A percentile compares a stretch with the other conserved stretches of the same genome.
phyloP scores from a whole-genome alignment of 2,113 vertebrate species.

The Oncorhynchus tshawytscha region DNA sequence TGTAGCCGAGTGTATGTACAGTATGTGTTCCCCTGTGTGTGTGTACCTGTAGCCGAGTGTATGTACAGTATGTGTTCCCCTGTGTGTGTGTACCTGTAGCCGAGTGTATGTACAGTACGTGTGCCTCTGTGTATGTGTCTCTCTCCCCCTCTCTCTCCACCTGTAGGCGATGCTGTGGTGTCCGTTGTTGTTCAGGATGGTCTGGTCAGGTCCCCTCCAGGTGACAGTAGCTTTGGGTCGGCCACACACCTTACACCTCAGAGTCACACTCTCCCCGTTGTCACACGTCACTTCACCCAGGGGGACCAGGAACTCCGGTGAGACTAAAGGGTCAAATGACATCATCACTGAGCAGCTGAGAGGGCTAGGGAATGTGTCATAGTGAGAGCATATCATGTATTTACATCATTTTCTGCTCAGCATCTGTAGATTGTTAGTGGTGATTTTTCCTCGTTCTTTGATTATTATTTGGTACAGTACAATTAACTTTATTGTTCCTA shows the following conservation, averaged over 20 bases:
- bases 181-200: conserved; percentile 83
- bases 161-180: conserved; percentile 90
- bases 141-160: conserved; percentile 95
- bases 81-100: too few relatives aligned
- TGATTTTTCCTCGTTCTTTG: not conserved
- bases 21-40: too few relatives aligned
- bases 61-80: too few relatives aligned
- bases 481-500: not conserved
- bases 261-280: conserved; percentile 90
- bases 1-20: conserved; percentile 66
- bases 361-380: too few relatives aligned
- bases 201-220: conserved; percentile 94
- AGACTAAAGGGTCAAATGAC: conserved; percentile 70
- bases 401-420: not conserved
- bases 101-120: too few relatives aligned
- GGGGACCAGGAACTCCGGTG: conserved; percentile 92
- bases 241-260: conserved; percentile 93
- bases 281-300: conserved; percentile 93
- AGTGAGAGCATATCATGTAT: not conserved
- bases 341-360: not conserved
- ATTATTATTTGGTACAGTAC: not conserved
- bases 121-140: conserved; percentile 17
- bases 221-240: conserved; percentile 87
- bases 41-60: too few relatives aligned
- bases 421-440: not conserved